A percentile compares a stretch with the other conserved stretches of the same genome.
Conservation (phyloP, 1,140 invertebrate species). For the Protaetia brevitarsis region DNA sequence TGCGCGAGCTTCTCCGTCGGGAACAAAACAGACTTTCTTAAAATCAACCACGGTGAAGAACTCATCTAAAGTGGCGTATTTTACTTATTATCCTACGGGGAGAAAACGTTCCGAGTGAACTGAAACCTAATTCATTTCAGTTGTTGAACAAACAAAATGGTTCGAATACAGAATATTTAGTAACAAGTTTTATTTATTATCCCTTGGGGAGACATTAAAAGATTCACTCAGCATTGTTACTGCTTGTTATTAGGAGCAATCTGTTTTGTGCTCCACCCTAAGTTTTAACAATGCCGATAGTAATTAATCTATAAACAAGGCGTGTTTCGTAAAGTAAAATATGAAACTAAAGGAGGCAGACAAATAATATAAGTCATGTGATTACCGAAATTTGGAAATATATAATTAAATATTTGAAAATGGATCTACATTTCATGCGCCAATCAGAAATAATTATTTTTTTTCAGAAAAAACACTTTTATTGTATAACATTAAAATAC, state of each 20-base stretch:
- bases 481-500: too few relatives aligned
- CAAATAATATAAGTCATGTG: too few relatives aligned
- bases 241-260: constrained; percentile 4
- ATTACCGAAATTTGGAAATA: too few relatives aligned
- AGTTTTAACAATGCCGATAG: neutral
- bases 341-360: too few relatives aligned
- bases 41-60: neutral
- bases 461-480: too few relatives aligned
- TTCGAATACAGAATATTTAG: constrained; percentile 13
- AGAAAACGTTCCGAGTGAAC: neutral
- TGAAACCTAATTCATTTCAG: neutral
- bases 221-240: neutral
- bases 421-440: too few relatives aligned
- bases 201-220: constrained; percentile 1
- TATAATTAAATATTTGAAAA: too few relatives aligned
- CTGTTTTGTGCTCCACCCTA: neutral
- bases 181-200: constrained; percentile 1
- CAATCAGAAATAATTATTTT: too few relatives aligned
- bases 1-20: neutral
- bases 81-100: neutral
- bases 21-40: neutral
- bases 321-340: too few relatives aligned
- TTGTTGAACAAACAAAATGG: neutral
- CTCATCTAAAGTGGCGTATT: neutral
- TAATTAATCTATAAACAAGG: neutral